Evolutionary conservation across 2,888 invertebrate genomes (phyloP), one percentile per base, ranked within the genome.

Genomic region (Melinaea marsaeus): DNA sequence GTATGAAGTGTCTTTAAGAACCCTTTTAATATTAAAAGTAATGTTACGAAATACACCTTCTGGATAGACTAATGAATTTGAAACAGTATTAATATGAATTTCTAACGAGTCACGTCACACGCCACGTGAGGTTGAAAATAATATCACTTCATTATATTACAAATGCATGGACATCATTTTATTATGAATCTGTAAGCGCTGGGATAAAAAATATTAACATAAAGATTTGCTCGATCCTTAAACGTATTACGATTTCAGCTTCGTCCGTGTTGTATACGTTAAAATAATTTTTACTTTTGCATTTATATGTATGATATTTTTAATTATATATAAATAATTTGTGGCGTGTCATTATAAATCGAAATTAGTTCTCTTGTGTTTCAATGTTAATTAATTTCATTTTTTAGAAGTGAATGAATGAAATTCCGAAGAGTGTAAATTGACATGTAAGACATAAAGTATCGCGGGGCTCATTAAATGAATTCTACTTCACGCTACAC

Each of bases 351-450:
- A 1, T 37, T 7, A 37, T 37, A 37, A 37, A 37, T 37, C 37
- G 37, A 37, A 37, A 6, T 37, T 37, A 37, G 4, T 9, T 9
- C 9, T 42, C 11, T 9, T 42, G 11, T 79, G 81, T 83, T 81
- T 81, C 81, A 79, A 74, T 75, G 80, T 80, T 88, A 88, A 88
- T 88, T 87, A 87, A 86, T 85, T 83, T 83, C 78, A 81, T 81
- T 83, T 81, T 82, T 85, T 86, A 84, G 73, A 80, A 80, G 79
- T 80, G 81, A 81, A 77, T 82, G 83, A 85, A 86, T 86, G 86
- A 84, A 82, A 88, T 86, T 84, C 84, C 84, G 81, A 86, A 86
- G 85, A 84, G 84, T 77, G 80, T 83, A 83, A 85, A 83, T 80
- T 78, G 80, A 84, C 79, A 80, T 79, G 81, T 81, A 79, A 79